Evolutionary conservation across 1,140 invertebrate genomes (phyloP).

Genomic region (Myzus persicae): DNA sequence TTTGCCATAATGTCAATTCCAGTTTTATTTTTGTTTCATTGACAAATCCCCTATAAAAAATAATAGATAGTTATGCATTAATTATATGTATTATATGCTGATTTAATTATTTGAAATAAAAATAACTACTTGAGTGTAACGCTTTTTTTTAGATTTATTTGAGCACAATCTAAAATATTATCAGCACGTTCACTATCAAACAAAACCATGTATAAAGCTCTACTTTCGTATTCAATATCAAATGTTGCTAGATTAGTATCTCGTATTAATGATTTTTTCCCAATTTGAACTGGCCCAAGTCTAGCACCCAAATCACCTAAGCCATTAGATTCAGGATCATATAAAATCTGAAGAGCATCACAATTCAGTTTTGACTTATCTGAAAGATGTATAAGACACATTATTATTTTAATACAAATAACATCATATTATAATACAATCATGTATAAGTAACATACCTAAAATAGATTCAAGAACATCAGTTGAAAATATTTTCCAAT

Average conservation of each 20-base stretch:
- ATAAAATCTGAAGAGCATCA: constrained; percentile 83
- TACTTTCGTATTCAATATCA: constrained; percentile 75
- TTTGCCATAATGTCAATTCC: constrained; percentile 80
- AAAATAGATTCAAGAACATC: constrained; percentile 84
- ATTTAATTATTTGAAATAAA: neutral
- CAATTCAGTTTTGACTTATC: constrained; percentile 72
- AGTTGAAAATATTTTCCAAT: constrained; percentile 89
- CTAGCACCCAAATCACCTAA: constrained; percentile 81
- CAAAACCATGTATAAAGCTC: constrained; percentile 83
- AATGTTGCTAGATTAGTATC: constrained; percentile 74
- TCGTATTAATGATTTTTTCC: constrained; percentile 72
- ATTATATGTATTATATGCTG: constrained; percentile 57
- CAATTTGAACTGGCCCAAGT: constrained; percentile 78
- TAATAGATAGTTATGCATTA: neutral
- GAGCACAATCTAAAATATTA: constrained; percentile 83
- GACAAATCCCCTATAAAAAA: constrained; percentile 72
- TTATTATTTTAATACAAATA: neutral
- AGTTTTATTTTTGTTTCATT: constrained; percentile 84
- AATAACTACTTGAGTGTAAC: constrained; percentile 74
- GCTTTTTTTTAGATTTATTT: constrained; percentile 74
- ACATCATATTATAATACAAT: constrained; percentile 6
- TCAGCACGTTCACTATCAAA: constrained; percentile 82
- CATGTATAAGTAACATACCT: constrained; percentile 66
- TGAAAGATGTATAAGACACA: constrained; percentile 61
- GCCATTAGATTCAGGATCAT: constrained; percentile 80